Evolutionary conservation across 2,797 vertebrate genomes (phyloP), one percentile per base, ranked within the genome.

Genomic region (Acanthurus leucopareius): DNA sequence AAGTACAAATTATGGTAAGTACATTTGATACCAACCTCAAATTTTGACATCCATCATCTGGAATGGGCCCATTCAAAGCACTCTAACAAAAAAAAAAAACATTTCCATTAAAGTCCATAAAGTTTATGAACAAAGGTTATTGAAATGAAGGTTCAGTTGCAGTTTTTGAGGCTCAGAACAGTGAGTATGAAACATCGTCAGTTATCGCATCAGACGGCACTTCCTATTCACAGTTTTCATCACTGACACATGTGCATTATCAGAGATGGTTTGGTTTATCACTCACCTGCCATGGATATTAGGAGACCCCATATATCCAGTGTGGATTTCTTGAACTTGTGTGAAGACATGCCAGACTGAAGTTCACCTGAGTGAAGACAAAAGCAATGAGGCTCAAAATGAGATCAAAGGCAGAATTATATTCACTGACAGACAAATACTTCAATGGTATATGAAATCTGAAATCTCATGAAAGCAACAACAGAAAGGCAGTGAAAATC

Each of bases 201-300:
- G 94, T 93, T 95, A 15, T 96, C 94, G 94, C 93, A 95, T 96
- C 90, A 79, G 94, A 95, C 93, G 94, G 94, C 95, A 95, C 94
- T 96, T 96, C 94, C 95, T 94, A 96, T 92, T 93, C 91, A 88
- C 90, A 84, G 82, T 71, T 96, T 89, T 95, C 93, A 90, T 95
- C 95, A 93, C 9, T 0, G 90, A 67, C 63, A 67, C 71, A 32
- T 1, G 1, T 17, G 3, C 15, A 25, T 38, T 4, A 17, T n/a
- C 1, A 25, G 40, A 15, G 5, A 69, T 0, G 2, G 0, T 0
- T 15, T 32, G 4, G 10, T 1, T 11, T 59, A 1, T n/a, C 10
- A 59, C 84, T 81, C 25, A 91, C 89, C 86, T 80, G 2, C 4
- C 0, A 1, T 1, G 3, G 7, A 47, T 19, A 40, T 0, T 7